phyloP scores from a whole-genome alignment of 2,888 invertebrate species.

The Dryococelus australis region DNA sequence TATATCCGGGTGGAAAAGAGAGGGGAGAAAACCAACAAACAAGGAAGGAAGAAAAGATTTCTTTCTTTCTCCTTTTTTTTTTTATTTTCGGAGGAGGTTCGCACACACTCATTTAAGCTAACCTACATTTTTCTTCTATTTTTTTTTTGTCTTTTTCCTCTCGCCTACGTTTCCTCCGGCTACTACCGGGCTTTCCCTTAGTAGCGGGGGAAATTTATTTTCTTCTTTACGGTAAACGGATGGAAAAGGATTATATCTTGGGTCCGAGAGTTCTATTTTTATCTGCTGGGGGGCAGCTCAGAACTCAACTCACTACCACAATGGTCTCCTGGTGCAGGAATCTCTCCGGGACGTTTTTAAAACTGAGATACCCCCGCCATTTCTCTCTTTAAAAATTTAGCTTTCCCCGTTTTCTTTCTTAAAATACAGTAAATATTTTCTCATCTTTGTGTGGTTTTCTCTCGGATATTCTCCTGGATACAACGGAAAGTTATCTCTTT shows the following conservation, averaged over 20 bases:
- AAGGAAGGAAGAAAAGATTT: conserved; percentile 2
- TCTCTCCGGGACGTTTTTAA: neutral
- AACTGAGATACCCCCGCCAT: neutral
- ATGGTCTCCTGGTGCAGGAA: neutral
- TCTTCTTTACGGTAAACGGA: conserved; percentile 16
- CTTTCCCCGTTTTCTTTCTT: no score
- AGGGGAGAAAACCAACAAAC: neutral
- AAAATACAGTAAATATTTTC: no score
- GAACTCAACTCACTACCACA: neutral
- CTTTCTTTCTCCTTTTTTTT: neutral
- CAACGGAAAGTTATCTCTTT: no score
- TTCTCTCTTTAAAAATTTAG: neutral
- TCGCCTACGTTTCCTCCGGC: neutral
- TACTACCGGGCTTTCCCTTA: neutral
- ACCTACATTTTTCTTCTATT: neutral
- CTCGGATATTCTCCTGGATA: no score
- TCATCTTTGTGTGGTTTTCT: no score
- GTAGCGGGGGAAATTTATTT: neutral
- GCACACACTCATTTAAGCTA: neutral
- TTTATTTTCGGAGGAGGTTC: neutral
- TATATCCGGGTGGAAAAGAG: neutral
- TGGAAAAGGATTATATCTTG: conserved; percentile 9
- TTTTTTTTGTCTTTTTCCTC: neutral
- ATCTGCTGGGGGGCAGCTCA: neutral
- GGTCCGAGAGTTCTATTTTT: conserved; percentile 16